Base-by-base conservation (phyloP, 1,140 invertebrate genomes). In the Trichoplusia ni region DNA sequence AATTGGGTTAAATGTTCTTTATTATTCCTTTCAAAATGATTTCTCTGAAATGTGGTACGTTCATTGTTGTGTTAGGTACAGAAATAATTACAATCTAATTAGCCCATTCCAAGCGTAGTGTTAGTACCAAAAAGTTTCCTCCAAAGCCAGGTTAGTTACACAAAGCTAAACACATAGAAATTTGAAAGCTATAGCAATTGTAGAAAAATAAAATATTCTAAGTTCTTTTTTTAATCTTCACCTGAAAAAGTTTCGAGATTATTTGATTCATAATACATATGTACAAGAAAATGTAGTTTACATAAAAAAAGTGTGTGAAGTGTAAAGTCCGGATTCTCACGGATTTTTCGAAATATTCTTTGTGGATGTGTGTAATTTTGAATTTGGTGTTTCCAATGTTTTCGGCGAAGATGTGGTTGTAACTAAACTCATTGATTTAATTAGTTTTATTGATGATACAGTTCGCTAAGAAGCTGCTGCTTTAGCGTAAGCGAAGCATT, bases 91-190 rank as follows among this genome's bases (percentile, higher is more conserved):
- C 8, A 18, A 21, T 46, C 13, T 46, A 13, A 46, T 9, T n/a
- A 46, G 42, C 23, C 23, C 42, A 25, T 23, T 18, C n/a, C n/a
- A n/a, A n/a, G n/a, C n/a, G n/a, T n/a, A n/a, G 0, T 5, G 38
- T 31, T 44, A 44, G 18, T 44, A 47, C 6, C 27, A 33, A 31
- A 82, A 77, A 82, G 77, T 82, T 89, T 80, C 81, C 81, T 82
- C 75, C 75, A 73, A 70, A 71, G 40, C 53, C 25, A 66, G 64
- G 56, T 75, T 69, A 78, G 74, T 60, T 81, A 88, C 77, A 87
- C 71, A 87, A 86, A 85, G 84, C 84, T 87, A 88, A 47, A 67
- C 76, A 86, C 79, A 85, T 59, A 84, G 69, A 79, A 65, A 77
- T 73, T 77, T 68, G 56, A 75, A 89, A 89, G 86, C 86, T 77